Conservation (phyloP, 1,140 invertebrate species). For the Pseudomyrmex gracilis region DNA sequence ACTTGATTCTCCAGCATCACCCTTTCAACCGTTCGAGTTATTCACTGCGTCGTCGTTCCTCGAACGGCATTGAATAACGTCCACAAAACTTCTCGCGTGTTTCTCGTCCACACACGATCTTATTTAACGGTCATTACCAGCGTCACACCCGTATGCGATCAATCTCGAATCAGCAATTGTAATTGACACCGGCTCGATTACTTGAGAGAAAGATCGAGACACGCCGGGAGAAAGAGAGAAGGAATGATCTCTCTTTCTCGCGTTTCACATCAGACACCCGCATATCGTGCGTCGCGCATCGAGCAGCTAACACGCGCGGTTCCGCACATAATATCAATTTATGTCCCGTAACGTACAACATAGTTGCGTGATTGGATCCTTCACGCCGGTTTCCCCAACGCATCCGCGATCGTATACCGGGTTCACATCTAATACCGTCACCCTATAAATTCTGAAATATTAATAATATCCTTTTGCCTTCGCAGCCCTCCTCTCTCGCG, state of each 20-base stretch:
- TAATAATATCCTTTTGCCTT: constrained; percentile 69
- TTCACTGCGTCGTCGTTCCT: constrained; percentile 59
- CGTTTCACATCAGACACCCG: constrained; percentile 52
- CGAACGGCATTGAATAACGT: constrained; percentile 59
- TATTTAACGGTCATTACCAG: constrained; percentile 41
- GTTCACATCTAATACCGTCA: constrained; percentile 60
- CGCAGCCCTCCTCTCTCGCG: background rate
- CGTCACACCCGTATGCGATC: constrained; percentile 74
- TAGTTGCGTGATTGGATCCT: constrained; percentile 53
- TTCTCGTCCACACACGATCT: constrained; percentile 3
- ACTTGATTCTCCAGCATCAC: constrained; percentile 61
- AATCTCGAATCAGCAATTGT: constrained; percentile 68
- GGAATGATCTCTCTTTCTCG: background rate
- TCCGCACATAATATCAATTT: constrained; percentile 64
- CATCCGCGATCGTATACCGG: constrained; percentile 15
- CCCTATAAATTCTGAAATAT: constrained; percentile 75
- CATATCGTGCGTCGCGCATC: constrained; percentile 51
- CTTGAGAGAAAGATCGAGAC: constrained; percentile 6
- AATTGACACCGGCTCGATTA: constrained; percentile 70
- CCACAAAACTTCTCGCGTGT: constrained; percentile 57
- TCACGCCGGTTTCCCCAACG: constrained; percentile 35
- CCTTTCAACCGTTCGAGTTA: constrained; percentile 50
- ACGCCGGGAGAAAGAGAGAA: background rate
- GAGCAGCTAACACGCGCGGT: constrained; percentile 20
- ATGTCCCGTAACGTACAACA: constrained; percentile 63